Base-by-base conservation (phyloP, 2,888 invertebrate species). In the Lepidocyrtinus sp. region DNA sequence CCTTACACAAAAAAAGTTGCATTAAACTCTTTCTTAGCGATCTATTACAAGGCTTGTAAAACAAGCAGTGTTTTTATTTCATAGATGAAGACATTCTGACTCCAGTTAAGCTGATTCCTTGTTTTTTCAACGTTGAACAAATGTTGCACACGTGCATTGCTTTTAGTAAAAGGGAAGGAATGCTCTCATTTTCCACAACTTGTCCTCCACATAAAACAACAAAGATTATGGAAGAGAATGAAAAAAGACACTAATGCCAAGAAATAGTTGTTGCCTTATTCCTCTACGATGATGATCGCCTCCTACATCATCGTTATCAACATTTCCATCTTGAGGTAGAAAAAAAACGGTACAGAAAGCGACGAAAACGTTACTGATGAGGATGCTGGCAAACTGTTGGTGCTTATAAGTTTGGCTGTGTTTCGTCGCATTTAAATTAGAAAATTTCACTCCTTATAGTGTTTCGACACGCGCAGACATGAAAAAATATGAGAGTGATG, bases 61-160 rank as follows among this genome's bases (percentile, higher is more conserved):
- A 73, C 9, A 46, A 50, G 25, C 25, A 50, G 50, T 68, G 19
- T 17, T 25, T 22, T 68, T 68, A 68, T 50, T 46, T 17, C 68
- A 50, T 24, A 45, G 61, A 45, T 69, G 68, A 69, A 55, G 67
- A 65, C 64, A 59, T 69, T 67, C 62, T 76, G 36, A 36, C 12
- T 36, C 12, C 36, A 36, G n/a, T n/a, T n/a, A n/a, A n/a, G 12
- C 36, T 36, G 7, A 36, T 36, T 36, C 36, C 12, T 12, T 9
- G 5, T 12, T 9, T 36, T 36, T 36, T 36, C 36, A 36, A 36
- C 36, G 12, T 12, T 1, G 70, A 76, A 55, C 76, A 76, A 76
- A 76, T 76, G 76, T 61, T 76, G 55, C 55, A 63, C 76, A 76
- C 76, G 76, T 76, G 76, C 70, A 63, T 70, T 19, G 24, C 26